Base-by-base conservation (phyloP, 1,140 invertebrate species). In the Brachionus plicatilis region DNA sequence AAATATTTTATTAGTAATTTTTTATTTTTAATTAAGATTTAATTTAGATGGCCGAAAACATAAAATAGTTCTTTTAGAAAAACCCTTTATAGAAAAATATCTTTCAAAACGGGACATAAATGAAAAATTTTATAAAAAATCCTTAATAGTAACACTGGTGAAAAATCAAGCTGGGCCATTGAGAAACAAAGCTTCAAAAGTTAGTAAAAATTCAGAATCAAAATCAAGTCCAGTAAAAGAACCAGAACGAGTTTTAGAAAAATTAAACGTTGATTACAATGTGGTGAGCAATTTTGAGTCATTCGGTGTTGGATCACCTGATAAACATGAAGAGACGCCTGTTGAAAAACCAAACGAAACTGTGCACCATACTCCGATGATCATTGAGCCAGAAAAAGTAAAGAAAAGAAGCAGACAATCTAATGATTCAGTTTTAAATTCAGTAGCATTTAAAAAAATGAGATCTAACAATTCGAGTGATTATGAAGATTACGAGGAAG, bases 81-180 rank as follows among this genome's bases (percentile, higher is more conserved):
- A 82, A n/a, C 79, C 79, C 7, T 68, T 82, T 45, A 45, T 82
- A 3, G 79, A 82, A 17, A 68, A 82, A 29, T 56, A 68, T 82
- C 53, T 65, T 43, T 82, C 79, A 5, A 82, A 82, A 65, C 4
- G 53, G 9, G 72, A 68, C 1, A 65, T 82, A 45, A 82, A 82
- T 29, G 79, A 82, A 68, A 82, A 82, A 17, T 82, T 65, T 45
- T 82, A 65, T 17, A 60, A 68, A 65, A 53, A 56, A 65, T 60
- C 79, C 0, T 8, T 82, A 8, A 8, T 82, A 9, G 53, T 65
- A 3, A 65, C 50, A n/a, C 14, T 82, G n/a, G 65, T 82, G 8
- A 82, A 82, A 68, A 53, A 27, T 14, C 72, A 76, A 50, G 17
- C 72, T 37, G 17, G 45, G 0, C 11, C 41, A 11, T n/a, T 27